Percentiles rank a stretch among this genome's conserved stretches.
These are phyloP conservation scores for Siphlonurus alternatus DNA, from an alignment of 2,888 invertebrate species.

Conservation along the genomic window DNA sequence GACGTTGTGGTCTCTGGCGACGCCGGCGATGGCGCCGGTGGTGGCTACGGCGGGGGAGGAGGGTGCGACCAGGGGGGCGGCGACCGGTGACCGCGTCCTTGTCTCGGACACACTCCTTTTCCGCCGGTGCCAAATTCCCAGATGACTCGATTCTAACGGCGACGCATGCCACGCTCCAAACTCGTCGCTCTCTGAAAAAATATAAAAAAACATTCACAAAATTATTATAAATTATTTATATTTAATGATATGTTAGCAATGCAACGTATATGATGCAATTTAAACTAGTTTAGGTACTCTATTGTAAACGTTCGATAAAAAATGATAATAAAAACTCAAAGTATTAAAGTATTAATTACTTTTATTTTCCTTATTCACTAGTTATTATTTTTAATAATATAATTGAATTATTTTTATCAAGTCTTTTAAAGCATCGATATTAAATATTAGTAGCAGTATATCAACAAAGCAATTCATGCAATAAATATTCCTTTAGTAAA, in stretches of 20 bases:
- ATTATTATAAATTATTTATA: not conserved
- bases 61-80: not conserved
- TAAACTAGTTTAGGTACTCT: too few relatives aligned
- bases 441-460: too few relatives aligned
- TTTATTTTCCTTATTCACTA: too few relatives aligned
- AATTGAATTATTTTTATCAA: too few relatives aligned
- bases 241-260: not conserved
- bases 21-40: not conserved
- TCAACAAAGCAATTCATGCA: too few relatives aligned
- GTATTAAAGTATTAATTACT: too few relatives aligned
- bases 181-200: conserved; percentile 1
- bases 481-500: too few relatives aligned
- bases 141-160: not conserved
- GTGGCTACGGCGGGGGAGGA: not conserved
- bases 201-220: not conserved
- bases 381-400: too few relatives aligned
- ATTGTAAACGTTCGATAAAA: too few relatives aligned
- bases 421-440: too few relatives aligned
- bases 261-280: too few relatives aligned
- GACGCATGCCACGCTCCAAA: not conserved
- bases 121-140: not conserved
- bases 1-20: not conserved
- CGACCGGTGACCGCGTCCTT: not conserved
- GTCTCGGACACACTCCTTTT: not conserved
- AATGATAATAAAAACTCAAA: too few relatives aligned